Percentiles rank a stretch among this genome's conserved stretches.
Evolutionary conservation across 1,140 invertebrate genomes (phyloP).

Genomic region (Sycophila sp.): DNA sequence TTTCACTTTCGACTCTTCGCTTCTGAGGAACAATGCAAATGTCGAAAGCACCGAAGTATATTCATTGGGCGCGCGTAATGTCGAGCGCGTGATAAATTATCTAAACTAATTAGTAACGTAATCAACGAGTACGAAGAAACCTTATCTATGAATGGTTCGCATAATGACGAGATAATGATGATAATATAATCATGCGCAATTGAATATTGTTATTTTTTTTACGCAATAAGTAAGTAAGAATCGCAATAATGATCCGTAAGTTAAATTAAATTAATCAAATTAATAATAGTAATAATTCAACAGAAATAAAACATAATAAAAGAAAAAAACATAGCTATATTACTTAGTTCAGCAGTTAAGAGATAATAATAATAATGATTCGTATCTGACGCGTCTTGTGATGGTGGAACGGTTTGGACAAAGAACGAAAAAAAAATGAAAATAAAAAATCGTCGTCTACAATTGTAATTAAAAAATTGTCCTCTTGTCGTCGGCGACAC

Average conservation of each 20-base stretch:
- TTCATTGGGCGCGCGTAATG: not conserved
- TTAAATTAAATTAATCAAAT: conserved; percentile 26
- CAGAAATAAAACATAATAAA: conserved; percentile 49
- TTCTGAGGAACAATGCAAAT: conserved; percentile 18
- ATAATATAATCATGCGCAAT: conserved; percentile 41
- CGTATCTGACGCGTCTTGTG: conserved; percentile 42
- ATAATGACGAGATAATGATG: conserved; percentile 39
- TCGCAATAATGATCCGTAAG: conserved; percentile 33
- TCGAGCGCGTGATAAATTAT: not conserved
- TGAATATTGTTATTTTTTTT: too few relatives aligned
- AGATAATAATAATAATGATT: conserved; percentile 30
- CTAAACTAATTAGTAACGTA: conserved; percentile 14
- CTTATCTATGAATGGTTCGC: conserved; percentile 9
- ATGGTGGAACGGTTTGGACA: conserved; percentile 6
- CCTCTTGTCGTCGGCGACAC: conserved; percentile 26
- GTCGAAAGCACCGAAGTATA: conserved; percentile 3
- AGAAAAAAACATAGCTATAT: conserved; percentile 30
- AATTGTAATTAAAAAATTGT: conserved; percentile 19
- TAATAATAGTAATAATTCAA: conserved; percentile 47
- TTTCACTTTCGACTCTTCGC: conserved; percentile 6
- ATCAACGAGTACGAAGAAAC: conserved; percentile 16
- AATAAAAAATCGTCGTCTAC: too few relatives aligned
- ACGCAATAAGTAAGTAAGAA: conserved; percentile 40
- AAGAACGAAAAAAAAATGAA: too few relatives aligned
- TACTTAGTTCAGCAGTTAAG: conserved; percentile 10